Evolutionary conservation across 2,888 invertebrate genomes (phyloP).

Genomic region (Ophion slaviceki): DNA sequence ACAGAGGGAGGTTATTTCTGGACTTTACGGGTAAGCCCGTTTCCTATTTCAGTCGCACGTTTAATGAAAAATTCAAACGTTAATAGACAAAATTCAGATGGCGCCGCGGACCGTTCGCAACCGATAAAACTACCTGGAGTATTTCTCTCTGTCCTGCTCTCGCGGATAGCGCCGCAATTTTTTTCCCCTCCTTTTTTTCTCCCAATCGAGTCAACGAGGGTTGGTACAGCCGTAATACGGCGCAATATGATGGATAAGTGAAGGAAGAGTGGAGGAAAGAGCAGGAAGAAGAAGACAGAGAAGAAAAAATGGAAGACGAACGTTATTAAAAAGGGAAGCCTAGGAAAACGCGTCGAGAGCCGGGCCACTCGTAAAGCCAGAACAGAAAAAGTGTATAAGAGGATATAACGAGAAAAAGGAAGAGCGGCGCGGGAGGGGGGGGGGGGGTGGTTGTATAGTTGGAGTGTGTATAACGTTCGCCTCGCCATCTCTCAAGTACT

Average conservation of each 20-base stretch:
- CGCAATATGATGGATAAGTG: conserved; percentile 24
- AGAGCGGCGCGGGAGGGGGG: background rate
- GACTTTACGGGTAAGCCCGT: background rate
- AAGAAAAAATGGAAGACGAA: conserved; percentile 25
- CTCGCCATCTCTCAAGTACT: conserved; percentile 53
- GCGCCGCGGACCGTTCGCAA: conserved; percentile 9
- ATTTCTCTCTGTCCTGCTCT: background rate
- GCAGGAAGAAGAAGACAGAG: background rate
- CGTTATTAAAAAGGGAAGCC: conserved; percentile 53
- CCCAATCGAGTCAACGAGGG: conserved; percentile 40
- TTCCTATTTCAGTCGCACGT: background rate
- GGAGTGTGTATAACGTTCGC: conserved; percentile 39
- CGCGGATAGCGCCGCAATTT: no score
- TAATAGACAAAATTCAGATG: background rate
- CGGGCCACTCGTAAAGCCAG: conserved; percentile 41
- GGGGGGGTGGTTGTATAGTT: background rate
- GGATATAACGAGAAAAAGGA: conserved; percentile 37
- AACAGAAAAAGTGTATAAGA: conserved; percentile 24
- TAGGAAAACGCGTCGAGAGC: conserved; percentile 23
- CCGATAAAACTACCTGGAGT: conserved; percentile 18
- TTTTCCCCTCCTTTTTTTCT: conserved; percentile 5
- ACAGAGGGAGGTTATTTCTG: background rate
- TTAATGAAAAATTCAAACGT: conserved; percentile 38
- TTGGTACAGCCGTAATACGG: conserved; percentile 6
- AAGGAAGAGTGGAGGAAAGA: conserved; percentile 12